Base-by-base conservation (phyloP, 2,888 invertebrate species). In the Criorhina ranunculi region DNA sequence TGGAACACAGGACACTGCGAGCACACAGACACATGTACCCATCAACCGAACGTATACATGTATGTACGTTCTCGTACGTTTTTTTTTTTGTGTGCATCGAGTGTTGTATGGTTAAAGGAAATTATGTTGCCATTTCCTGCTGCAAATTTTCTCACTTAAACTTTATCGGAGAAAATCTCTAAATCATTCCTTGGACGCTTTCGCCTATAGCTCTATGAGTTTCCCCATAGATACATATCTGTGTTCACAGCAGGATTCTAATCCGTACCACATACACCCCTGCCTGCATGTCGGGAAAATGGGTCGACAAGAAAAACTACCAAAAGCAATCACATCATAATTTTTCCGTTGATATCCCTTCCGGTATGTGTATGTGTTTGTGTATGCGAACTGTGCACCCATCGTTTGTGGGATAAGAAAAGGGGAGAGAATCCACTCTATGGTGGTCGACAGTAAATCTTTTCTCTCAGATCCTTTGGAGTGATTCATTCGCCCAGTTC, bases 81-180 rank as follows among this genome's bases (percentile, higher is more conserved):
- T 11, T 15, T 3, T 51, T 76, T 75, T 37, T 66, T 24, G n/a
- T 77, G 69, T 62, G 77, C 67, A 78, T 55, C 55, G 60, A 64
- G 29, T 79, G 57, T 51, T 75, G 69, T 64, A 78, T 64, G 53
- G 69, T 57, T 40, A 75, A 66, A 85, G 64, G 62, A 85, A 85
- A 85, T 85, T 79, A 85, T 85, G 83, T 85, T 79, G 83, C 83
- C 83, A 85, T 75, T 85, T 85, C 83, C 83, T 75, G 73, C 83
- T 85, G 83, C 73, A 85, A 85, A 79, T 85, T 75, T 85, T 85
- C 83, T 85, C 83, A 85, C 83, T 85, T 64, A 79, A 79, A 85
- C 79, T 85, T 79, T 75, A 85, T 85, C 59, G 62, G 75, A 69
- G 75, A 57, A 79, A 69, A 85, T 64, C 79, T 75, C 75, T 85